Base-by-base conservation (phyloP, 1,140 invertebrate genomes). In the Ephestia elutella region DNA sequence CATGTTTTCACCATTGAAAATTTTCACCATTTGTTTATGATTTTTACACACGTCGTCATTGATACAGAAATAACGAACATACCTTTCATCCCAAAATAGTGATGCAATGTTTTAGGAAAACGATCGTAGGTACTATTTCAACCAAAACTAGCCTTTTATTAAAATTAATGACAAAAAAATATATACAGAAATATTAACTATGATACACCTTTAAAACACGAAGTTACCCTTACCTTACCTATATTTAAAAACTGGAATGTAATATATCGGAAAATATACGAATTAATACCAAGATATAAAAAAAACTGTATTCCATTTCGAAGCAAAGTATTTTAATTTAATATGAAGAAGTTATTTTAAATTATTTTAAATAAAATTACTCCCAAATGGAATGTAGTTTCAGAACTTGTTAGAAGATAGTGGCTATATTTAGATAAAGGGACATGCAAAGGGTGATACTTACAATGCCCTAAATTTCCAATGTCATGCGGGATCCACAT, bases 401-500 rank as follows among this genome's bases (percentile, higher is more conserved):
- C 2, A 15, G 2, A 44, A 44, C 13, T 15, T 19, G 28, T 50
- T 49, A 60, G 18, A 32, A 53, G 9, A 25, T 19, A 55, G 44
- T 17, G n/a, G n/a, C n/a, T n/a, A n/a, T n/a, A n/a, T n/a, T n/a
- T n/a, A n/a, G n/a, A n/a, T 28, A 53, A 59, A 60, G 19, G 30
- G 20, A 57, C 54, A 60, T 56, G 50, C 54, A 25, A 57, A 57
- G 54, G 61, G 32, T 55, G 64, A 80, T 86, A 87, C 85, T 87
- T 83, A 87, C 85, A 71, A 87, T 86, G 59, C 85, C 82, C 85
- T 87, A 87, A 71, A 75, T 78, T 73, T 80, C 70, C 76, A 85
- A 78, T 68, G 60, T 74, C 85, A 85, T 87, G 83, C 83, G 81
- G 85, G 78, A 64, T 86, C 82, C 85, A 78, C 74, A 68, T 51